These are phyloP conservation scores for Hyposmocoma kahamanoa DNA, from an alignment of 1,140 invertebrate genomes.

Conservation along the genomic window DNA sequence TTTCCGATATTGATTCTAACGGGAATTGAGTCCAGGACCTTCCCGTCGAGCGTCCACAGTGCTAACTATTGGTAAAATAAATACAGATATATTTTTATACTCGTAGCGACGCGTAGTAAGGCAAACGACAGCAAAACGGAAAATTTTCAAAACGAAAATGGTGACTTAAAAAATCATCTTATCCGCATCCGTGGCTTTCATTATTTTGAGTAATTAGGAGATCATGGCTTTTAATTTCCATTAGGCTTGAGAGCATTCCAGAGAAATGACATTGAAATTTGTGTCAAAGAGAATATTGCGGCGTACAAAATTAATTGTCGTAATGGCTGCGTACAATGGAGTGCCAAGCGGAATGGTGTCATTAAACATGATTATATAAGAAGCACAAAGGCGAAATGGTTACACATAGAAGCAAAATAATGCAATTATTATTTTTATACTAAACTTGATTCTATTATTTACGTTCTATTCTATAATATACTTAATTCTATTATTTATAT, in stretches of 20 bases:
- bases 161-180: too few relatives aligned
- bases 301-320: not conserved
- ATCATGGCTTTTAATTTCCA: not conserved
- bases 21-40: too few relatives aligned
- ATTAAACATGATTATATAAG: not conserved
- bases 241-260: not conserved
- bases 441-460: not conserved
- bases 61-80: too few relatives aligned
- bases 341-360: not conserved
- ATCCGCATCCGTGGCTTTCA: too few relatives aligned
- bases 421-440: not conserved
- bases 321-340: not conserved
- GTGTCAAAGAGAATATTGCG: not conserved
- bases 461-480: not conserved
- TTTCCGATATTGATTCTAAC: too few relatives aligned
- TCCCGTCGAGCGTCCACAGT: too few relatives aligned
- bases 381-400: not conserved
- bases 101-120: too few relatives aligned
- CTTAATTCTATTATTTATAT: not conserved
- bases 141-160: too few relatives aligned
- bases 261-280: not conserved
- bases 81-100: too few relatives aligned
- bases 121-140: too few relatives aligned
- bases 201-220: too few relatives aligned
- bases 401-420: not conserved